Evolutionary conservation across 2,888 invertebrate genomes (phyloP), one percentile per base, ranked within the genome.

Genomic region (Ellobium chinense): DNA sequence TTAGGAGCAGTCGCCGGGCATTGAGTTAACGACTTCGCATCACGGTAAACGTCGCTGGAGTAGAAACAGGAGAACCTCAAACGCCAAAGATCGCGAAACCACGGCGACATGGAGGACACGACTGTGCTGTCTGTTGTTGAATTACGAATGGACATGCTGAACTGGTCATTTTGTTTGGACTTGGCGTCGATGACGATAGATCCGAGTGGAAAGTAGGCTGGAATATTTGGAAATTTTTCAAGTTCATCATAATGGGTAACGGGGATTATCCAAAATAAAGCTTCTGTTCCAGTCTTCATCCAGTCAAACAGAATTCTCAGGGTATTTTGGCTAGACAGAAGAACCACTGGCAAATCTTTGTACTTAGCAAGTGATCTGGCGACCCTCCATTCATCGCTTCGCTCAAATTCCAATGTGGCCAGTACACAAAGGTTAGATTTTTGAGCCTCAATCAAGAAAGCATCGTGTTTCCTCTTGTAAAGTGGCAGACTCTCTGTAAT

Each of bases 191-290:
- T 46, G 31, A 74, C 2, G 0, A 74, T 63, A n/a, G 74, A 62
- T 21, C 74, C 74, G 21, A 39, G 39, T 2, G 74, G 74, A 27
- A 74, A 74, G n/a, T 74, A 39, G 24, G 46, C 39, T 1, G 29
- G 2, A 37, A 21, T 36, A 24, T 5, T 58, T 18, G 36, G 0
- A 29, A 63, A 29, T n/a, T n/a, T n/a, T 0, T 74, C 29, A 21
- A 1, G 5, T 24, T 39, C 39, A 0, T 34, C 14, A 4, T 1
- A 21, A 63, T 63, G 27, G 14, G 14, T 36, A 24, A 18, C 31
- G 21, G 63, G 62, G 12, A 63, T 63, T 2, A 74, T 63, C 74
- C 74, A 74, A 62, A 63, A 63, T 39, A 62, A 74, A 29, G 46
- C 29, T 27, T 54, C 29, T n/a, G 29, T 63, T 27, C 7, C 34